Evolutionary conservation across 1,140 invertebrate genomes (phyloP).

Genomic region (Vanessa tameamea): DNA sequence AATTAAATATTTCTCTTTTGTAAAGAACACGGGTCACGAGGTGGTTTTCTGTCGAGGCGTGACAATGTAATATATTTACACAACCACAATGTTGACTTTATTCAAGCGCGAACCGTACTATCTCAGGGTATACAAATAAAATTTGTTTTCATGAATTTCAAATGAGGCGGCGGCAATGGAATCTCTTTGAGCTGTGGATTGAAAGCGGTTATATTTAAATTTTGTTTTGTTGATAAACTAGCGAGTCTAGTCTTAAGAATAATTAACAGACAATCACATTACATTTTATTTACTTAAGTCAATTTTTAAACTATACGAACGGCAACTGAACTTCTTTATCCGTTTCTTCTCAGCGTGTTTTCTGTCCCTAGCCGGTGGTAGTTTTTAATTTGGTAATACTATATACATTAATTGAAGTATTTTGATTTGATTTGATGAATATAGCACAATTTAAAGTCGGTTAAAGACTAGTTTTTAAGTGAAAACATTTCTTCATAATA

Average conservation of each 20-base stretch:
- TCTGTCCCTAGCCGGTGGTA: too few relatives aligned
- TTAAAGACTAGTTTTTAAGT: too few relatives aligned
- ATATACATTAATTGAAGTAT: too few relatives aligned
- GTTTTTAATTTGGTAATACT: too few relatives aligned
- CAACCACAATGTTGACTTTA: constrained; percentile 14
- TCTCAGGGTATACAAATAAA: constrained; percentile 21
- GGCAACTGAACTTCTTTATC: too few relatives aligned
- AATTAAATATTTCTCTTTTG: constrained; percentile 1
- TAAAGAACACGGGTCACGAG: constrained; percentile 10
- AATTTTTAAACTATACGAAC: too few relatives aligned
- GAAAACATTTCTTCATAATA: too few relatives aligned
- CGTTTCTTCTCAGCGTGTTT: too few relatives aligned
- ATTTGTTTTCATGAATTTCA: constrained; percentile 21
- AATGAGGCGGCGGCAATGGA: constrained; percentile 13
- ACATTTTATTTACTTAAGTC: neutral
- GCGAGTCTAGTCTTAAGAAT: neutral
- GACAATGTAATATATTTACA: constrained; percentile 13
- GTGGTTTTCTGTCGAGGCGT: neutral
- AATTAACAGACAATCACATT: neutral
- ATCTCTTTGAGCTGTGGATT: constrained; percentile 8
- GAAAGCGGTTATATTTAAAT: constrained; percentile 2
- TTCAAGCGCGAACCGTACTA: constrained; percentile 1
- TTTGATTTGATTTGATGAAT: too few relatives aligned
- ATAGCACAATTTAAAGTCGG: too few relatives aligned
- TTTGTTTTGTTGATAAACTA: constrained; percentile 11